Evolutionary conservation across 2,797 vertebrate species (phyloP).

Genomic region (Podargus strigoides): DNA sequence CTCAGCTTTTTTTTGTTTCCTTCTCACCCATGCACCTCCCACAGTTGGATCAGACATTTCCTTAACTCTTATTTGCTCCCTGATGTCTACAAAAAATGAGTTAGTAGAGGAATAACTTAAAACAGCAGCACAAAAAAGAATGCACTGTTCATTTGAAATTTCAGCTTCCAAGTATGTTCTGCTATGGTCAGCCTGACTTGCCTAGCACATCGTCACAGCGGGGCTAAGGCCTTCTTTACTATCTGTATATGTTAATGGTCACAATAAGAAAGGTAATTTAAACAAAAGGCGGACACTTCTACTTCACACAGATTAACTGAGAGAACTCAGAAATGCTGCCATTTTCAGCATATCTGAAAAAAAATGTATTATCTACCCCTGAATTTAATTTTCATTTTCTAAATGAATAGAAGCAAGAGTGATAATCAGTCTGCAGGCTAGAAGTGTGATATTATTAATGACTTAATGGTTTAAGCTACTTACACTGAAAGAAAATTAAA

Average conservation of each 20-base stretch:
- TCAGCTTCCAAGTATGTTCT: neutral
- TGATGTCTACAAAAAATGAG: neutral
- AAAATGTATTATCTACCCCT: neutral
- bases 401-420: neutral
- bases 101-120: neutral
- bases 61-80: neutral
- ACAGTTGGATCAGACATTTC: neutral
- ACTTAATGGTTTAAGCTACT: neutral
- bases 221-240: neutral
- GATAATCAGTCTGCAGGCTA: neutral
- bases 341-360: neutral
- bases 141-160: neutral
- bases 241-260: neutral
- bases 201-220: neutral
- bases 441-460: neutral
- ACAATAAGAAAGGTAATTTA: neutral
- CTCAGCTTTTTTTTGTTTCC: neutral
- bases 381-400: neutral
- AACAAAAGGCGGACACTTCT: neutral
- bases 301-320: neutral
- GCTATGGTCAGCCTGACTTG: neutral
- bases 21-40: neutral
- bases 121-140: neutral
- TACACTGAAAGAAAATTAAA: neutral
- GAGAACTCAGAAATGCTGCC: neutral